Percentiles rank a stretch among this genome's conserved stretches.
Evolutionary conservation across 2,113 vertebrate genomes (phyloP).

Genomic region (Cyprinodon variegatus): DNA sequence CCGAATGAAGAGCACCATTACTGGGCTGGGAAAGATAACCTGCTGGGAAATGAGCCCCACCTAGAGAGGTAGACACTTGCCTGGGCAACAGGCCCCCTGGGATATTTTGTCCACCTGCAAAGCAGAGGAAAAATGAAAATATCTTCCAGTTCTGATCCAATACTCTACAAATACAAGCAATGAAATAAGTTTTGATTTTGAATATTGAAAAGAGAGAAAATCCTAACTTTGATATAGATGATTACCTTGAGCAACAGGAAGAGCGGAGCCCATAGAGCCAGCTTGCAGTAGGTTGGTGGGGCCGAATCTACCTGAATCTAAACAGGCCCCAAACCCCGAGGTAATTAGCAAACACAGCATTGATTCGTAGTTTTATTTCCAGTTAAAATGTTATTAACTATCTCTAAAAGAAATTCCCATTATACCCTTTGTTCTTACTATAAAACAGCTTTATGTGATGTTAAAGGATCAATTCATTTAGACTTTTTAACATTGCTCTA

Average conservation of each 20-base stretch:
- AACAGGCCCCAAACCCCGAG: constrained; percentile 19
- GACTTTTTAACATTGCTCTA: constrained; percentile 5
- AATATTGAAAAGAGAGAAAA: neutral
- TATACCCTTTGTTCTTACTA: neutral
- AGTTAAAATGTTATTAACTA: neutral
- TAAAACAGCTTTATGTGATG: neutral
- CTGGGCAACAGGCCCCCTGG: constrained; percentile 3
- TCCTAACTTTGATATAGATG: constrained; percentile 20
- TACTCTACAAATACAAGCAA: neutral
- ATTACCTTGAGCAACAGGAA: neutral
- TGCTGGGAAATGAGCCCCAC: neutral
- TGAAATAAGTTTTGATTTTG: neutral
- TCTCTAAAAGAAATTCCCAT: neutral
- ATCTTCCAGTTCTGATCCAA: neutral
- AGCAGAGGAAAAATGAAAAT: neutral
- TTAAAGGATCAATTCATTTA: neutral
- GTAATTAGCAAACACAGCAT: constrained; percentile 1
- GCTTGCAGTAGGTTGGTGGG: neutral
- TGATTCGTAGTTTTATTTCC: neutral
- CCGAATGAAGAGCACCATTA: neutral
- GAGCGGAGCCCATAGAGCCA: constrained; percentile 5
- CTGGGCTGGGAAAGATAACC: constrained; percentile 14
- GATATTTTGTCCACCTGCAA: constrained; percentile 23
- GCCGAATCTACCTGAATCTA: neutral
- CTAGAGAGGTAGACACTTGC: neutral